Evolutionary conservation across 2,797 vertebrate species (phyloP), one percentile per base, ranked within the genome.

Genomic region (Argya squamiceps): DNA sequence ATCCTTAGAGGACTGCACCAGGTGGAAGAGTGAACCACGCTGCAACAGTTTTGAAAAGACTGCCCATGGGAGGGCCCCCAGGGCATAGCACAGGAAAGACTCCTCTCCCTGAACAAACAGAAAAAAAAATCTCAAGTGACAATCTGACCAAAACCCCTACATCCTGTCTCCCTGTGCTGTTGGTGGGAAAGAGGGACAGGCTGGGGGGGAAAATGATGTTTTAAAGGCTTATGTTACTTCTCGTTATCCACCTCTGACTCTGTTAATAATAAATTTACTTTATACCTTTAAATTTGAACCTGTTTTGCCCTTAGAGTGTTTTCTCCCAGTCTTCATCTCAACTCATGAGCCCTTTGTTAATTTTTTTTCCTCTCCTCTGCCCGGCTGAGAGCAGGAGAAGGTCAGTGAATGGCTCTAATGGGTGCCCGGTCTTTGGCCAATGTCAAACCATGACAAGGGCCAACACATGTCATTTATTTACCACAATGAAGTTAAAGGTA

Each of bases 21-120:
- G 0, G 3, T 23, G 37, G 32, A 77, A 0, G 0, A 77, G 47
- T 52, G 24, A 63, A 12, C 12, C 37, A 63, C 0, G 0, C 19
- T 1, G 1, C 59, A 52, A 41, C 11, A 52, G 59, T 52, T 63
- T 43, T 4, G 3, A 43, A 17, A 52, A 29, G 9, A 63, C 59
- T 34, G 32, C 24, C 32, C 11, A 11, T 12, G 26, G 47, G 20
- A 63, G 47, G 7, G 47, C 43, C 20, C 11, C 30, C 24, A 52
- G 2, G 1, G 12, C 20, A 43, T 12, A 77, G 26, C 32, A 63
- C 29, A 41, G 30, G 19, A 76, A 43, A 63, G 10, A 63, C 15
- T 52, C 20, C 32, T 34, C 15, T 63, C 37, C 32, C 47, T 43
- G 15, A 63, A 43, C 7, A 23, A 77, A 63, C 7, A 52, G 29